These are phyloP conservation scores for Eilema caniola DNA, from an alignment of 2,888 invertebrate species.

Conservation along the genomic window DNA sequence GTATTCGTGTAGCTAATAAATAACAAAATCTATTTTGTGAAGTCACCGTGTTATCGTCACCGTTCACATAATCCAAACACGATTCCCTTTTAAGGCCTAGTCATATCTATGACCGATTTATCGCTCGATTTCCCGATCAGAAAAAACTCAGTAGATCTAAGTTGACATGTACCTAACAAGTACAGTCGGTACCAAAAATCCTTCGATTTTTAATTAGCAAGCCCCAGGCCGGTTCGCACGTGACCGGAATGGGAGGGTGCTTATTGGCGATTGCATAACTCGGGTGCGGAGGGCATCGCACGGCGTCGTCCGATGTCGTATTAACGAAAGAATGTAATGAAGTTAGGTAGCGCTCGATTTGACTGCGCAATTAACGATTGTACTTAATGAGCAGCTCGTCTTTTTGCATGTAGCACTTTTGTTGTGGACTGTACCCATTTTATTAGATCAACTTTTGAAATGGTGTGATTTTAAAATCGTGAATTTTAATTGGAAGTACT, in stretches of 20 bases:
- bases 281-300: conserved; percentile 55
- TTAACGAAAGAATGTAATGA: conserved; percentile 73
- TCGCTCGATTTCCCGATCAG: conserved; percentile 37
- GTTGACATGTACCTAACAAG: conserved; percentile 55
- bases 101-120: conserved; percentile 47
- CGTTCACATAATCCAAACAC: conserved; percentile 48
- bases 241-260: conserved; percentile 74
- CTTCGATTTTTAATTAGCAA: conserved; percentile 85
- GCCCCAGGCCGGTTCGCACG: conserved; percentile 68
- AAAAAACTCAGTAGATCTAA: conserved; percentile 37
- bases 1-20: conserved; percentile 35
- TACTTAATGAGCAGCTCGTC: conserved; percentile 69
- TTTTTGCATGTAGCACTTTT: conserved; percentile 53
- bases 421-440: conserved; percentile 50
- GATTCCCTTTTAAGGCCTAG: conserved; percentile 42
- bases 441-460: conserved; percentile 34
- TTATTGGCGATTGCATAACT: conserved; percentile 66
- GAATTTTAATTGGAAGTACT: conserved; percentile 6
- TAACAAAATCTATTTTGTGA: conserved; percentile 43
- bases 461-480: conserved; percentile 25
- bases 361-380: conserved; percentile 78
- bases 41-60: conserved; percentile 37
- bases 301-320: conserved; percentile 59
- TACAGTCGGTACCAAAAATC: conserved; percentile 81
- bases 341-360: conserved; percentile 76